Evolutionary conservation across 2,113 vertebrate species (phyloP).

Genomic region (Onychostruthus taczanowskii): DNA sequence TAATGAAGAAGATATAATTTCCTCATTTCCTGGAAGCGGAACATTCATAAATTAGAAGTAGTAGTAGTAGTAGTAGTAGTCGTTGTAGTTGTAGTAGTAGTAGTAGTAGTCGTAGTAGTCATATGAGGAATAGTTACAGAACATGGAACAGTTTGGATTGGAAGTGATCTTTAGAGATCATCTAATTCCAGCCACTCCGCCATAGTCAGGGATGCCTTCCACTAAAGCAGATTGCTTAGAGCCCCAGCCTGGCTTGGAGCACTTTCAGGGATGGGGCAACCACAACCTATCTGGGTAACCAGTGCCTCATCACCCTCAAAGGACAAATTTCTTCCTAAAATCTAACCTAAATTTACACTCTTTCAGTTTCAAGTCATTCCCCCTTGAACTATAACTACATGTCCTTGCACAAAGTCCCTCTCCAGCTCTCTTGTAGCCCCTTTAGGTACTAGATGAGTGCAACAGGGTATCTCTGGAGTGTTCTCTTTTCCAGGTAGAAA

Average conservation of each 20-base stretch:
- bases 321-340: background rate
- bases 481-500: background rate
- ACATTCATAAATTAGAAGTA: background rate
- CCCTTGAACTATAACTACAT: background rate
- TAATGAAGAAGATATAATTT: background rate
- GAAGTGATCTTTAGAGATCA: background rate
- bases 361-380: background rate
- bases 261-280: background rate
- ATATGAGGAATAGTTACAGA: background rate
- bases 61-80: background rate
- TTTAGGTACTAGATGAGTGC: background rate
- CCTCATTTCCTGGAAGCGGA: conserved; percentile 31
- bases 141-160: background rate
- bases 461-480: background rate
- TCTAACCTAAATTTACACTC: background rate
- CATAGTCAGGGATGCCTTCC: background rate
- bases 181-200: background rate
- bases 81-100: no score
- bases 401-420: background rate
- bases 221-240: background rate
- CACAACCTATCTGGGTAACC: background rate
- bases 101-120: background rate
- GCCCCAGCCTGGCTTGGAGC: background rate
- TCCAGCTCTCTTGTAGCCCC: background rate
- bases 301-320: background rate